These are phyloP conservation scores for Diabrotica balteata DNA, from an alignment of 2,888 invertebrate genomes.

Conservation along the genomic window DNA sequence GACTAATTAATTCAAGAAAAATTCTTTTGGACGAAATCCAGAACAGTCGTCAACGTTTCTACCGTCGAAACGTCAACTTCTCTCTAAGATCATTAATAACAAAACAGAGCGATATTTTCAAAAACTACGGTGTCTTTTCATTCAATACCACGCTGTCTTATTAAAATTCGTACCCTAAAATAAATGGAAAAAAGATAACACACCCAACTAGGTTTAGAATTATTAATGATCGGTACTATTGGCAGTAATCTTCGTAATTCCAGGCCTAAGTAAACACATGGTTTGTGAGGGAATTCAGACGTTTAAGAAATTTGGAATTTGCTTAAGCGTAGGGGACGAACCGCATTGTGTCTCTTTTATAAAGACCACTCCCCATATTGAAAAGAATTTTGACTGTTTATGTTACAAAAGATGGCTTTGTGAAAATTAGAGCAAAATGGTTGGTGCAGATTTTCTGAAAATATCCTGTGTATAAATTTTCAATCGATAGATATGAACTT, in stretches of 20 bases:
- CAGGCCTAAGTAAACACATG: constrained; percentile 26
- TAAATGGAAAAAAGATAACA: constrained; percentile 40
- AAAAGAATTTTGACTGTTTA: too few species aligned
- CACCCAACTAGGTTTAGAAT: constrained; percentile 36
- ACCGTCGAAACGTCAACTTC: constrained; percentile 48
- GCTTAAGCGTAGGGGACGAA: constrained; percentile 4
- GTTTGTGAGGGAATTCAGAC: constrained; percentile 18
- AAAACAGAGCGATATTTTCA: constrained; percentile 46
- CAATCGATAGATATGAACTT: too few species aligned
- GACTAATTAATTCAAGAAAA: constrained; percentile 49
- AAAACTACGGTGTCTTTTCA: constrained; percentile 46
- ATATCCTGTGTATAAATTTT: too few species aligned
- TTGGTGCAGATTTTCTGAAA: too few species aligned
- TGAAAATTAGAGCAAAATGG: too few species aligned
- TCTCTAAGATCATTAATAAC: constrained; percentile 51
- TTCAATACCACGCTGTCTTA: constrained; percentile 42
- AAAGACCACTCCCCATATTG: constrained; percentile 10
- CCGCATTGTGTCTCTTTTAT: not conserved
- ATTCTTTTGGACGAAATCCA: constrained; percentile 45
- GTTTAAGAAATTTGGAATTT: constrained; percentile 12
- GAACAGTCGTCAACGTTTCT: constrained; percentile 48
- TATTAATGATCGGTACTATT: constrained; percentile 35
- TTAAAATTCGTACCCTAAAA: constrained; percentile 43
- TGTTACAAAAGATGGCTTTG: too few species aligned
- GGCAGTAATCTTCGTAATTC: constrained; percentile 26